Base-by-base conservation (phyloP, 2,888 invertebrate species). In the Phorcus lineatus region DNA sequence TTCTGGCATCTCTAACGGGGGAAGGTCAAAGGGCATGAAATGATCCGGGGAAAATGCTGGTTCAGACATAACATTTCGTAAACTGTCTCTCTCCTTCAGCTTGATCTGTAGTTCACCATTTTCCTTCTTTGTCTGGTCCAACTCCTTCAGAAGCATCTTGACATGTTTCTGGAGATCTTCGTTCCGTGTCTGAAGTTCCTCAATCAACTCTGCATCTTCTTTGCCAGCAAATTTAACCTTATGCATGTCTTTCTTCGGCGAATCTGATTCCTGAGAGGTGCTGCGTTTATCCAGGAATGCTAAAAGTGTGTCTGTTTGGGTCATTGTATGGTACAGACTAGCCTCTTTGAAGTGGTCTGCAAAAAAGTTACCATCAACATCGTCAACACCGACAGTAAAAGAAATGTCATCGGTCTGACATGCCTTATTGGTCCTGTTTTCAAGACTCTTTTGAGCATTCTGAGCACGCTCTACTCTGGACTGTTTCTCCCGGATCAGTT, bases 1-100 rank as follows among this genome's bases (percentile, higher is more conserved):
- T 36, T 62, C 36, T 1, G 95, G 95, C 94, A 95, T 94, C 91
- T 95, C 95, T n/a, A 95, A 92, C 9, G 95, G 95, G 77, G 91
- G 91, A 77, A 91, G 79, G 52, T 95, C 94, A 95, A 95, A 80
- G 95, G 87, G 17, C 93, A 91, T 82, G 84, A 24, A 85, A 78
- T 62, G 78, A 80, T 81, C 82, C 77, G 9, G 80, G 70, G 52
- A 53, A 66, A 54, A 67, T 19, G 17, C 70, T 80, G 54, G 47
- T 77, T 74, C 67, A 7, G 53, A 36, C 47, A 76, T n/a, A 16
- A 55, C 53, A 66, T 28, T 36, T 40, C 19, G 82, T 19, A 40
- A 62, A 17, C 54, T 62, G 31, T 83, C 83, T 17, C 74, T 53
- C 36, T 77, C 76, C 17, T 78, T 76, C 13, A 86, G 52, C 40